A percentile compares a stretch with the other conserved stretches of the same genome.
These are phyloP conservation scores for Platycnemis pennipes DNA, from an alignment of 2,888 invertebrate species.

Conservation along the genomic window DNA sequence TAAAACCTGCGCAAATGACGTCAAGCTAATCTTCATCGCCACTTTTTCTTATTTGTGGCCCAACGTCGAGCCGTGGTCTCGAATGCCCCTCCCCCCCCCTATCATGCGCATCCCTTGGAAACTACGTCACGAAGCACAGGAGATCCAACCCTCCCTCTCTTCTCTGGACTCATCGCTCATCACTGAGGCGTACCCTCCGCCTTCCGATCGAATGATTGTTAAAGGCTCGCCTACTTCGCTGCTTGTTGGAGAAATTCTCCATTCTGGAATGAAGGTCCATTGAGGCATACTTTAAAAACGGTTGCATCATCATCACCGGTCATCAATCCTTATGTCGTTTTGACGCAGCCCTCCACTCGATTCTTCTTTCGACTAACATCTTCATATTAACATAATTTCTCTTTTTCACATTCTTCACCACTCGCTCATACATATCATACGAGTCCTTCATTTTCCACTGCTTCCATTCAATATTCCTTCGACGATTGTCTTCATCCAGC, in stretches of 20 bases:
- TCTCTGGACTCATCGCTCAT: not conserved
- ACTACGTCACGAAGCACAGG: not conserved
- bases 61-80: not conserved
- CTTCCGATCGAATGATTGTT: not conserved
- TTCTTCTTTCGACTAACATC: no score
- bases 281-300: not conserved
- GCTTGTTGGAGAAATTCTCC: not conserved
- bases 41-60: not conserved
- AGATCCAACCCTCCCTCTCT: not conserved
- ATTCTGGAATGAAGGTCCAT: not conserved
- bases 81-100: not conserved
- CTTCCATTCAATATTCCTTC: no score
- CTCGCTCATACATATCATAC: no score
- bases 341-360: no score
- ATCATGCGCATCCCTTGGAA: not conserved
- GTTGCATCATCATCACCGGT: no score
- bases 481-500: no score
- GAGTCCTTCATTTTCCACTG: no score
- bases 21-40: not conserved
- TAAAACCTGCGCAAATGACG: slow-evolving; percentile 1
- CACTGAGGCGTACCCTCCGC: not conserved
- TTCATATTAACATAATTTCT: no score
- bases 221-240: not conserved
- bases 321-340: no score
- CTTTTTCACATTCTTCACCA: no score